phyloP scores from a whole-genome alignment of 1,140 invertebrate species.

The Nomia melanderi region DNA sequence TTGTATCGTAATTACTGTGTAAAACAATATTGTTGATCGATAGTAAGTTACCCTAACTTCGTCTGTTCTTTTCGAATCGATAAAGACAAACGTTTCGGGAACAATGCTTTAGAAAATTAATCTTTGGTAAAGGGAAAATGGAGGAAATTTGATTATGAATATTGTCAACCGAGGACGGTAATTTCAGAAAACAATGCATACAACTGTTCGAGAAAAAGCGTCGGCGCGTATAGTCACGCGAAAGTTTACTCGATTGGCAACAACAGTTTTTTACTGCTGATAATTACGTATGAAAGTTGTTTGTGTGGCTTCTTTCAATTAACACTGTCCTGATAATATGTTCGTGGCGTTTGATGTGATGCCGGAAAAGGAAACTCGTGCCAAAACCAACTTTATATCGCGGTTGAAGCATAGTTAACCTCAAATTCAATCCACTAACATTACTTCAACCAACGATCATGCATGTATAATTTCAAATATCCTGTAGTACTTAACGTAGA shows the following conservation, averaged over 20 bases:
- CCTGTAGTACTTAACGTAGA: neutral
- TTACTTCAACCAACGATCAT: neutral
- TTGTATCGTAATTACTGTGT: too few relatives aligned
- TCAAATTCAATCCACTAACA: constrained; percentile 1
- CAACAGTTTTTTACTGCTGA: neutral
- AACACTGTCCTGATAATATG: constrained; percentile 8
- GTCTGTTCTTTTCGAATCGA: neutral
- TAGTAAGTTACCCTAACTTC: too few relatives aligned
- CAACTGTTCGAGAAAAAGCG: neutral
- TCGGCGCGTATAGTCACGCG: constrained; percentile 1
- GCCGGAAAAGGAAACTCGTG: neutral
- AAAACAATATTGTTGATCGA: too few relatives aligned
- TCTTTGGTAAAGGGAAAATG: neutral
- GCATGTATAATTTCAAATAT: neutral
- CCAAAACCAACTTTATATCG: neutral
- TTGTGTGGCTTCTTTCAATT: neutral
- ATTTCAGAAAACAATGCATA: neutral
- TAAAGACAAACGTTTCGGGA: neutral
- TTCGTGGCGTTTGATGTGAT: neutral
- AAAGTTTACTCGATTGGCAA: neutral
- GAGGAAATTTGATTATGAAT: neutral
- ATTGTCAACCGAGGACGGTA: neutral
- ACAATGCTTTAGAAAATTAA: too few relatives aligned
- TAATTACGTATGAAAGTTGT: constrained; percentile 25
- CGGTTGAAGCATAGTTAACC: constrained; percentile 25